Evolutionary conservation across 2,888 invertebrate species (phyloP).

Genomic region (Tricholauxania praeusta): DNA sequence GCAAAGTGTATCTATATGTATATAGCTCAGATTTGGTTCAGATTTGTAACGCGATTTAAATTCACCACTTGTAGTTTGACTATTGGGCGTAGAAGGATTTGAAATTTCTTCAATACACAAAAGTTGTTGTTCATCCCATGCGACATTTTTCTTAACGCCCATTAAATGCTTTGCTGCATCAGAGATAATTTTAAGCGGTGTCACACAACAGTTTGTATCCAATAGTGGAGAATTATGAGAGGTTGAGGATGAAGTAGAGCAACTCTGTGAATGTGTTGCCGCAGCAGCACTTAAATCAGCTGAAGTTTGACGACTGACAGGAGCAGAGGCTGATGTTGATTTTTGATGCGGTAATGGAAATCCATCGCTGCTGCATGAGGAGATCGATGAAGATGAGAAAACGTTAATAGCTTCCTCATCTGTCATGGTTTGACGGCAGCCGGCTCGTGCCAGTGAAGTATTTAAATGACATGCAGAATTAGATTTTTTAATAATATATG

Average conservation of each 20-base stretch:
- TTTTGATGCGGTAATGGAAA: conserved; percentile 24
- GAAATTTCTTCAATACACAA: conserved; percentile 53
- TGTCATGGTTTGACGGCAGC: neutral
- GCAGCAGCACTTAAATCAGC: conserved; percentile 50
- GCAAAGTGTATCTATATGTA: conserved; percentile 31
- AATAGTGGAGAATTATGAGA: conserved; percentile 38
- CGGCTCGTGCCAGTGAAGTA: too few relatives aligned
- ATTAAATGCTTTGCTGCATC: conserved; percentile 53
- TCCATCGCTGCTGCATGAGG: conserved; percentile 54
- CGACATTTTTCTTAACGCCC: conserved; percentile 55
- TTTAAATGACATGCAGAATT: too few relatives aligned
- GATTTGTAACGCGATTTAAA: conserved; percentile 63
- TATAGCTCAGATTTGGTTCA: conserved; percentile 63
- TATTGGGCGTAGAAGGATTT: conserved; percentile 55
- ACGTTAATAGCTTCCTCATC: too few relatives aligned
- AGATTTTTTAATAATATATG: conserved; percentile 47
- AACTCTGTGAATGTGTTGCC: conserved; percentile 23
- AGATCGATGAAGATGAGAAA: conserved; percentile 58
- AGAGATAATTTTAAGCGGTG: conserved; percentile 56
- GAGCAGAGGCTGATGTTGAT: conserved; percentile 55
- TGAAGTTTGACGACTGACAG: conserved; percentile 61
- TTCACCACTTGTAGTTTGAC: conserved; percentile 51
- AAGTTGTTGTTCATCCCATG: conserved; percentile 57
- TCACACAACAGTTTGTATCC: conserved; percentile 54
- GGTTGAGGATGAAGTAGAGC: conserved; percentile 27